Evolutionary conservation across 2,113 vertebrate genomes (phyloP), one percentile per base, ranked within the genome.

Genomic region (Tricholaema leucomelas): DNA sequence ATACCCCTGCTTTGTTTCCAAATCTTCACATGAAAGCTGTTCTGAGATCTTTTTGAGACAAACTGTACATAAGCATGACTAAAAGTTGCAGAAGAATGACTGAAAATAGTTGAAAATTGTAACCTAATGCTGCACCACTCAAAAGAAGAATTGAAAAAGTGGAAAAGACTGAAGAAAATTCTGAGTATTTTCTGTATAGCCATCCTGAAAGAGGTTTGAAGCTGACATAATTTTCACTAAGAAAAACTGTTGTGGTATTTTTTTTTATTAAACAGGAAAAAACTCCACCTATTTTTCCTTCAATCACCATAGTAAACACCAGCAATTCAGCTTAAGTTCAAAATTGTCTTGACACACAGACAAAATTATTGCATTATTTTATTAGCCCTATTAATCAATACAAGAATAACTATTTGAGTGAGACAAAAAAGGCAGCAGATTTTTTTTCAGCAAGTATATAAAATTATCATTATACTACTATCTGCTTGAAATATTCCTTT

Each of bases 231-330:
- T 69, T 85, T 87, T 65, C 14, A 54, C 5, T 36, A 14, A 63
- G 50, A 31, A 58, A 0, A 5, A 38, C 1, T 10, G 9, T 28
- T 42, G 50, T 60, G 3, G n/a, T n/a, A n/a, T 6, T 79, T 71
- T 30, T 33, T 5, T 35, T 36, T 59, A 52, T 23, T 8, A 27
- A 67, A 81, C 28, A 3, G 11, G 65, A 60, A 61, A 23, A 25
- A 33, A 52, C 25, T 50, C 17, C 7, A 15, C 10, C 20, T 48
- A 11, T 48, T 50, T 65, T 60, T 48, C 59, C 4, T 3, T 90
- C 4, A 20, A 15, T 7, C 27, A 79, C 8, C 5, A 4, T 33
- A 87, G 15, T 31, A 52, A 92, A 66, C 10, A 56, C 4, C 5
- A 46, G 5, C 11, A 75, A 24, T 83, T 89, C 20, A 38, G 16